phyloP scores from a whole-genome alignment of 1,140 invertebrate genomes.

The Drosophila watanabei region DNA sequence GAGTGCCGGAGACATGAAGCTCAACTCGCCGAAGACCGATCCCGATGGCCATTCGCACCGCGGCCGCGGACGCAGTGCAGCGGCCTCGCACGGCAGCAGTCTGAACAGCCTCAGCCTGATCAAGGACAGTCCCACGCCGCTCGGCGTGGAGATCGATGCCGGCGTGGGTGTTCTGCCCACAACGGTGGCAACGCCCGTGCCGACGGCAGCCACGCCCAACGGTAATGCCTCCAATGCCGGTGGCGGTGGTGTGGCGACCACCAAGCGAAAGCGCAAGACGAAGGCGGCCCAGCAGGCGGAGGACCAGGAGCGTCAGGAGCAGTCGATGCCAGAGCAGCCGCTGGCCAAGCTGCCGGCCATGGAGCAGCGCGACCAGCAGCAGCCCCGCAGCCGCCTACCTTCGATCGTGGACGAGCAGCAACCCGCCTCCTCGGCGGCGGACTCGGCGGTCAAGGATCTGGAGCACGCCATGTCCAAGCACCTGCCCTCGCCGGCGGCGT shows the following conservation, averaged over 20 bases:
- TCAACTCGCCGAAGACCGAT: slow-evolving; percentile 73
- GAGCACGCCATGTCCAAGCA: slow-evolving; percentile 99
- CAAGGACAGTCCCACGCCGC: slow-evolving; percentile 72
- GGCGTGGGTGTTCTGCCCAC: slow-evolving; percentile 51
- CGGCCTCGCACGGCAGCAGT: slow-evolving; percentile 52
- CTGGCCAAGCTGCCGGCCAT: slow-evolving; percentile 70
- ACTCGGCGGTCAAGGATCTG: slow-evolving; percentile 90
- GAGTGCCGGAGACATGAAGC: slow-evolving; percentile 63
- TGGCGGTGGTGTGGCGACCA: slow-evolving; percentile 15
- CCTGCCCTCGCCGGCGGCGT: slow-evolving; percentile 88
- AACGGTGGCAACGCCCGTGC: slow-evolving; percentile 66
- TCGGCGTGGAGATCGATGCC: slow-evolving; percentile 65
- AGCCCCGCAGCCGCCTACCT: slow-evolving; percentile 73
- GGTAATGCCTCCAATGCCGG: slow-evolving; percentile 9
- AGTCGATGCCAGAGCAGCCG: slow-evolving; percentile 68
- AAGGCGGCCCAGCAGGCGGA: slow-evolving; percentile 72
- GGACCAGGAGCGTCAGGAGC: slow-evolving; percentile 45
- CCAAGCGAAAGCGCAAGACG: slow-evolving; percentile 77
- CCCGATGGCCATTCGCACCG: slow-evolving; percentile 69
- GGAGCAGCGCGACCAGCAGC: slow-evolving; percentile 57
- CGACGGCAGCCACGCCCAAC: slow-evolving; percentile 56
- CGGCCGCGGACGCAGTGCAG: slow-evolving; percentile 59
- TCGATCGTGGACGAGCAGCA: slow-evolving; percentile 79
- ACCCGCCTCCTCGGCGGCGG: slow-evolving; percentile 34
- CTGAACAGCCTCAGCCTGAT: slow-evolving; percentile 66